Base-by-base conservation (phyloP, 2,888 invertebrate genomes). In the Octodonta nipae region DNA sequence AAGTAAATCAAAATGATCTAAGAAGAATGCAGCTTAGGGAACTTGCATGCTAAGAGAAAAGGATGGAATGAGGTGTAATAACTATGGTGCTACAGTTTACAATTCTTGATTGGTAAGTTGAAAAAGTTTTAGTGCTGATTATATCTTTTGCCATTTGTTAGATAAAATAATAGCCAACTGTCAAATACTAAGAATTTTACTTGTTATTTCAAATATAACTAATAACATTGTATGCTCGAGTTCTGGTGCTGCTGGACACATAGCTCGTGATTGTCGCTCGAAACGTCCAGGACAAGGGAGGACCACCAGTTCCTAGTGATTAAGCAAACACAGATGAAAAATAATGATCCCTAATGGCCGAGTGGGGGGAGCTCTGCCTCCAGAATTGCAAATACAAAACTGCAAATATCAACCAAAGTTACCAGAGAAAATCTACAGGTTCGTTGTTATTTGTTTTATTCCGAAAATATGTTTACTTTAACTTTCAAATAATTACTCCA, bases 301-400 rank as follows among this genome's bases (percentile, higher is more conserved):
- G 70, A n/a, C 71, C 71, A 4, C 67, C 71, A 2, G 64, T 52
- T 37, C 59, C 41, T 41, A 42, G 39, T 4, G 75, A 73, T 40
- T 80, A 82, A 61, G 82, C 86, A 0, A 87, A 87, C 63, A 93
- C 96, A 60, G 95, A 96, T 62, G 91, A 93, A 63, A 95, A 96
- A 71, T 98, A 98, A 63, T 78, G 95, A 81, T 96, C 96, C 3
- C 68, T 98, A 47, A 98, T 98, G 96, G 95, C 95, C 10, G 98
- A 98, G 65, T 70, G 45, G 96, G 96, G 22, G 95, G 96, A 66
- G 91, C 53, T 17, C 50, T 50, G 2, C 44, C 40, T 3, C 43
- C 42, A 1, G 40, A 33, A 6, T 10, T 12, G 7, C 42, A 34
- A 37, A 37, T 22, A 42, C 7, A 33, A 22, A 10, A 28, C n/a